Percentiles rank a stretch among this genome's conserved stretches.
These are phyloP conservation scores for Hypocryptadius cinnamomeus DNA, from an alignment of 2,113 vertebrate genomes.

Conservation along the genomic window DNA sequence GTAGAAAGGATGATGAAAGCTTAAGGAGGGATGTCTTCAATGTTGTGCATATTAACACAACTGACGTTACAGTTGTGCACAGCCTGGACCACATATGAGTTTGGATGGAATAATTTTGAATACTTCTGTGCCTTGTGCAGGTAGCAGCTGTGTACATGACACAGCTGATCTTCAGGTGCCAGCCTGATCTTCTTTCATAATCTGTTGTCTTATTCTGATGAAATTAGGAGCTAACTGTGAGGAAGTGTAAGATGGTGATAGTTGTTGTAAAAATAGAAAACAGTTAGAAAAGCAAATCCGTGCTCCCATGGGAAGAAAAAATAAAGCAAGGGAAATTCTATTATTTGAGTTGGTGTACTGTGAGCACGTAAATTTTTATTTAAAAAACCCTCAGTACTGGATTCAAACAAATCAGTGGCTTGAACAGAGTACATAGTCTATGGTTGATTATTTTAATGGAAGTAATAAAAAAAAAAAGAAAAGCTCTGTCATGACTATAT, in stretches of 20 bases:
- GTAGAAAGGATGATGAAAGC: neutral
- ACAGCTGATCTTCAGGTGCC: neutral
- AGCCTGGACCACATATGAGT: neutral
- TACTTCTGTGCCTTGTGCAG: neutral
- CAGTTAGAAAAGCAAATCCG: constrained; percentile 1
- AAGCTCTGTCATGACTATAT: neutral
- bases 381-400: neutral
- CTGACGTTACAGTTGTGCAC: neutral
- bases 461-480: neutral
- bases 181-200: neutral
- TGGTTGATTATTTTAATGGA: neutral
- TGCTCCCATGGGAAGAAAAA: neutral
- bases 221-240: neutral
- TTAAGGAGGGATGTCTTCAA: neutral
- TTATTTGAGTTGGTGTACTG: neutral
- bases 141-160: neutral
- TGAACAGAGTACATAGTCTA: neutral
- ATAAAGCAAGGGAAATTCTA: neutral
- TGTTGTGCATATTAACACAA: neutral
- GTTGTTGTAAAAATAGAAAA: constrained; percentile 26
- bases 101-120: neutral
- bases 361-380: neutral
- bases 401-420: neutral
- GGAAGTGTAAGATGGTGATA: neutral
- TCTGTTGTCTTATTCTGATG: neutral